These are phyloP conservation scores for Anarsia innoxiella DNA, from an alignment of 2,888 invertebrate genomes.

Conservation along the genomic window DNA sequence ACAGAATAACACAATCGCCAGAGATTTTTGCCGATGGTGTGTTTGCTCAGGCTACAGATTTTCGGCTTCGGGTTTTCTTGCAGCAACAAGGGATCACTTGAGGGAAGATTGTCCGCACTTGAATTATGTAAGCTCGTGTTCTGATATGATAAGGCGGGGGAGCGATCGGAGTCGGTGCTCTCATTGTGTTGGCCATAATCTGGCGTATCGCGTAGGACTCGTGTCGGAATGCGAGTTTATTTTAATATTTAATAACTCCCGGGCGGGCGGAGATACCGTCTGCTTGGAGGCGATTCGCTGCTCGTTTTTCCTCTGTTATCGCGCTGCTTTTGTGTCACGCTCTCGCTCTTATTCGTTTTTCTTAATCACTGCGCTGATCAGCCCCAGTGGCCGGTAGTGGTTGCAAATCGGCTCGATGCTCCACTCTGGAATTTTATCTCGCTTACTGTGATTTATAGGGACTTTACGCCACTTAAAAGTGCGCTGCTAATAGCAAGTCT, in stretches of 20 bases:
- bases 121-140: conserved; percentile 61
- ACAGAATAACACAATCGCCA: no score
- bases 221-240: conserved; percentile 72
- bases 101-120: conserved; percentile 40
- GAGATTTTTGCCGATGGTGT: conserved; percentile 27
- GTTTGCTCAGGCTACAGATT: conserved; percentile 40
- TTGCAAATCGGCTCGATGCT: conserved; percentile 35
- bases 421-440: conserved; percentile 13
- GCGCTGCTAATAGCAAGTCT: background rate
- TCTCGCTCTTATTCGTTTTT: conserved; percentile 60
- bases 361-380: conserved; percentile 61
- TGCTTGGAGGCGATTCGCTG: conserved; percentile 61
- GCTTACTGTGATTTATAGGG: conserved; percentile 5
- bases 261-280: conserved; percentile 64
- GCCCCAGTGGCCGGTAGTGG: conserved; percentile 38
- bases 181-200: conserved; percentile 70
- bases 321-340: conserved; percentile 69
- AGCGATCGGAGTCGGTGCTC: conserved; percentile 56
- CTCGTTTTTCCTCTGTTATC: conserved; percentile 67
- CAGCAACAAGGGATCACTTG: conserved; percentile 27
- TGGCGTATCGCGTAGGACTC: conserved; percentile 68
- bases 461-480: no score
- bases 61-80: no score
- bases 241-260: conserved; percentile 75
- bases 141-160: conserved; percentile 65